phyloP scores from a whole-genome alignment of 2,113 vertebrate species.

The Bubo scandiacus region DNA sequence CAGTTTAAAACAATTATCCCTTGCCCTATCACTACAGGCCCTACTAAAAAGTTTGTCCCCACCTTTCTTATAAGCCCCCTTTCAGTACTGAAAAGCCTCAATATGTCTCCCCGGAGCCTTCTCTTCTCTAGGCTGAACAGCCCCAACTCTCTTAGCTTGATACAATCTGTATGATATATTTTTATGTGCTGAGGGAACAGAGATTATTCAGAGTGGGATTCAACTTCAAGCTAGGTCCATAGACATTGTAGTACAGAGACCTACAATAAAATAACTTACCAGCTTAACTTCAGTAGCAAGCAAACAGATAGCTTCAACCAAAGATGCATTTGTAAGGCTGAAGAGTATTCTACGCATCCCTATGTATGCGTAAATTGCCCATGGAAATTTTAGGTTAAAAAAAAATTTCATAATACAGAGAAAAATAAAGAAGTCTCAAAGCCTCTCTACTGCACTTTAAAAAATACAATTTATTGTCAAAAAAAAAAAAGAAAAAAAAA shows the following conservation, averaged over 20 bases:
- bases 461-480: not conserved
- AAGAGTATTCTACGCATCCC: not conserved
- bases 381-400: not conserved
- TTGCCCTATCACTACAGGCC: not conserved
- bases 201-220: not conserved
- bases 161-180: not conserved
- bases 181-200: not conserved
- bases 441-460: not conserved
- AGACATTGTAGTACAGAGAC: not conserved
- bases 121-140: not conserved
- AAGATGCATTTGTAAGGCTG: not conserved
- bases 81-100: not conserved
- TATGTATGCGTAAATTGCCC: not conserved
- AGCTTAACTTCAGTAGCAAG: not conserved
- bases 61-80: not conserved
- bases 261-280: not conserved
- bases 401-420: not conserved
- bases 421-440: not conserved
- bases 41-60: not conserved
- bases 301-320: not conserved
- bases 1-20: not conserved
- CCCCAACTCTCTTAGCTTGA: not conserved
- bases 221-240: not conserved
- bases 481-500: too few species aligned
- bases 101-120: fast-evolving